Evolutionary conservation across 2,113 vertebrate species (phyloP).

Genomic region (Suricata suricatta): DNA sequence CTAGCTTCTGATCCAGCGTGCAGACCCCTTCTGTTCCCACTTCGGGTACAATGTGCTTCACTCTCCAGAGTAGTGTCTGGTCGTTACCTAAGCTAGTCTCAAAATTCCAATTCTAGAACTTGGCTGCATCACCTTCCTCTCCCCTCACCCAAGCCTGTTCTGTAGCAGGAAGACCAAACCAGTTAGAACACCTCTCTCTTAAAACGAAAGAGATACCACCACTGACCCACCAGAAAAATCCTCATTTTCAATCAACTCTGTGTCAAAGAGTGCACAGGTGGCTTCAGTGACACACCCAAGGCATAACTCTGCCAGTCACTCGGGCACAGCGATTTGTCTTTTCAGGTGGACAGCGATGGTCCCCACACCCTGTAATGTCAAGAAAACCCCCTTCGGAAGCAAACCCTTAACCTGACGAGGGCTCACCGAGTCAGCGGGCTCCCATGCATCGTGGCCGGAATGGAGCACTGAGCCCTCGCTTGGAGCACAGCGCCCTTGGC

Average conservation of each 20-base stretch:
- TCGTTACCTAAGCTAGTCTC: constrained; percentile 15
- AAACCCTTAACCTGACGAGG: neutral
- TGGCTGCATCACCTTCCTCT: neutral
- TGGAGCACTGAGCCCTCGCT: neutral
- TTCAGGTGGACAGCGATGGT: neutral
- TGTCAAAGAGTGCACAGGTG: neutral
- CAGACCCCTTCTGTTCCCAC: neutral
- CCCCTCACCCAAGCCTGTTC: neutral
- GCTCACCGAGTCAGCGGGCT: neutral
- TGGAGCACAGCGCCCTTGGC: neutral
- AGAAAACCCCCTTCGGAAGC: neutral
- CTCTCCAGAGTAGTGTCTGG: neutral
- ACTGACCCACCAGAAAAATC: neutral
- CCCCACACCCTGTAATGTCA: neutral
- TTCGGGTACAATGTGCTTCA: neutral
- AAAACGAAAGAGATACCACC: neutral
- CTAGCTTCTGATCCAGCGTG: neutral
- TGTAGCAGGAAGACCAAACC: neutral
- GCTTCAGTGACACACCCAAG: neutral
- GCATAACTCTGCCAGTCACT: neutral
- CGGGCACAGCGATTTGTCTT: neutral
- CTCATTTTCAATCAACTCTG: neutral
- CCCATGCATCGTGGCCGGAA: neutral
- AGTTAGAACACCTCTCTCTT: neutral
- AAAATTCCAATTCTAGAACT: constrained; percentile 13